A percentile compares a stretch with the other conserved stretches of the same genome.
These are phyloP conservation scores for Hyperoplus lanceolatus DNA, from an alignment of 2,797 vertebrate genomes.

Conservation along the genomic window DNA sequence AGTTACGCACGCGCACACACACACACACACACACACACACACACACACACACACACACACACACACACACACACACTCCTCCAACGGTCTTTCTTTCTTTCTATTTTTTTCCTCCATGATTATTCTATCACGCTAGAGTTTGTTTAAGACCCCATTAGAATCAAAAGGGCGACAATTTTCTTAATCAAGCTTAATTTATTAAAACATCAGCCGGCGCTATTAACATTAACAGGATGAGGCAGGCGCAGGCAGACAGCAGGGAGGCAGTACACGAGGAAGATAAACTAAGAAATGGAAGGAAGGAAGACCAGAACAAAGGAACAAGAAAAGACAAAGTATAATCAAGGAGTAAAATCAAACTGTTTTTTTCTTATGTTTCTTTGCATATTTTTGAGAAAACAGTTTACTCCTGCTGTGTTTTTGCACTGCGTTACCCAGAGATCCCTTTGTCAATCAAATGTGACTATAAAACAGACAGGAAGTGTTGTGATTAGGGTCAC, in stretches of 20 bases:
- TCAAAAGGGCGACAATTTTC: constrained; percentile 92
- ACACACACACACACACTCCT: constrained; percentile 61
- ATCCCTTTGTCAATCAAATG: constrained; percentile 4
- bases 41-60: constrained; percentile 3
- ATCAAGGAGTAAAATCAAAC: not conserved
- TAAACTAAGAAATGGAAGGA: constrained; percentile 36
- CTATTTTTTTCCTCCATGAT: constrained; percentile 81
- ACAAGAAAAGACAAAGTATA: not conserved
- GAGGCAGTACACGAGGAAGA: constrained; percentile 37
- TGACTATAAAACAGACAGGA: constrained; percentile 1
- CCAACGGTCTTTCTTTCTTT: constrained; percentile 84
- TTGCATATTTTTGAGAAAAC: not conserved
- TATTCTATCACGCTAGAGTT: constrained; percentile 89
- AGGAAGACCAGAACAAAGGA: constrained; percentile 7
- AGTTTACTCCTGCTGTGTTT: not conserved
- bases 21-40: constrained; percentile 22
- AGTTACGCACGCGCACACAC: not conserved
- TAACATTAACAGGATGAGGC: constrained; percentile 73
- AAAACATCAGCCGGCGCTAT: constrained; percentile 78
- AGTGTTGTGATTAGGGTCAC: not conserved
- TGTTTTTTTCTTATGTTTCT: not conserved
- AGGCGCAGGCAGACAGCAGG: constrained; percentile 47
- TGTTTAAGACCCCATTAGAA: constrained; percentile 94
- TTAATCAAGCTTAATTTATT: constrained; percentile 93
- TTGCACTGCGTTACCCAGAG: constrained; percentile 8